These are phyloP conservation scores for Pollicipes pollicipes DNA, from an alignment of 1,140 invertebrate species.

Conservation along the genomic window DNA sequence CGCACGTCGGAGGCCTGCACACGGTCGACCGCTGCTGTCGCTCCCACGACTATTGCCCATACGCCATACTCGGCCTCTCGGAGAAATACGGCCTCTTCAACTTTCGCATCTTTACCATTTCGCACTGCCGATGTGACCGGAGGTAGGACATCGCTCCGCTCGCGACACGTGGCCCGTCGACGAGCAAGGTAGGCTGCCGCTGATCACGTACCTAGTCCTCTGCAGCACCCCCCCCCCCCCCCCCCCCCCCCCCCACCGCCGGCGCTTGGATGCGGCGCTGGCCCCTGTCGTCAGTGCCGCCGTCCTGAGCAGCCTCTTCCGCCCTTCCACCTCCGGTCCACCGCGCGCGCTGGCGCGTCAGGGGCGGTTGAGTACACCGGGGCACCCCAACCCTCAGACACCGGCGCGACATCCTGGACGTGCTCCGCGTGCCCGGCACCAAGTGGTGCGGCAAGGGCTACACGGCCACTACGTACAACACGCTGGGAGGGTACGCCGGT, in stretches of 20 bases:
- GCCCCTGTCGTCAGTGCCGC: too few relatives aligned
- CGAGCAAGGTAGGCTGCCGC: neutral
- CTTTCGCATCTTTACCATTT: slow-evolving; percentile 60
- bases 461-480: slow-evolving; percentile 47
- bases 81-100: slow-evolving; percentile 50
- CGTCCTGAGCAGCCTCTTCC: too few relatives aligned
- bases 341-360: neutral
- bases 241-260: too few relatives aligned
- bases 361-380: neutral
- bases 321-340: too few relatives aligned
- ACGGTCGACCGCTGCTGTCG: slow-evolving; percentile 53
- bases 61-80: slow-evolving; percentile 47
- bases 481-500: slow-evolving; percentile 52
- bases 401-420: slow-evolving; percentile 37
- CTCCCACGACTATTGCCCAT: slow-evolving; percentile 52
- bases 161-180: neutral
- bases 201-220: neutral
- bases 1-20: slow-evolving; percentile 40
- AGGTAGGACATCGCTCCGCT: slow-evolving; percentile 36
- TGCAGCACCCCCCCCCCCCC: neutral
- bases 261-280: neutral
- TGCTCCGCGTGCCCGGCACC: slow-evolving; percentile 56
- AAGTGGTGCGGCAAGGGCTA: slow-evolving; percentile 73
- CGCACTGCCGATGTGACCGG: slow-evolving; percentile 65
- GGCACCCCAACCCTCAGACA: slow-evolving; percentile 19